These are phyloP conservation scores for Hippoglossus hippoglossus DNA, from an alignment of 2,797 vertebrate species.

Conservation along the genomic window DNA sequence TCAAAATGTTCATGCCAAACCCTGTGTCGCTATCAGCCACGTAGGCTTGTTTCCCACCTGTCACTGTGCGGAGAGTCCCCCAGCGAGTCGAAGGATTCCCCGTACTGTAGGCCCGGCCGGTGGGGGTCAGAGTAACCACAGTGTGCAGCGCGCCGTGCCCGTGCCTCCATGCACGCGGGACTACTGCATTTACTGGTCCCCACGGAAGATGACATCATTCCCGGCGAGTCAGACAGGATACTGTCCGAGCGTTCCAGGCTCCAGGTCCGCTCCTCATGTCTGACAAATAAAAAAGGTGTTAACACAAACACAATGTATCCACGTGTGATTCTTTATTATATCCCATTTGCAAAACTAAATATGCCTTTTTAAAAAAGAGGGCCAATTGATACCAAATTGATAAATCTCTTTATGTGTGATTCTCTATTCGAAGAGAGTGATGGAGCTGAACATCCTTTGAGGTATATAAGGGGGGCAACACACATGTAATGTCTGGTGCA, in stretches of 20 bases:
- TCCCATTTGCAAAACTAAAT: not conserved
- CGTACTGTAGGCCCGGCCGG: slow-evolving; percentile 87
- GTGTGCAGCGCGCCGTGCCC: slow-evolving; percentile 90
- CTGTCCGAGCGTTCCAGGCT: slow-evolving; percentile 96
- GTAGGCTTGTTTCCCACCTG: slow-evolving; percentile 84
- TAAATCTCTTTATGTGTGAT: not conserved
- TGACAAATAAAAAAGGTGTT: slow-evolving; percentile 74
- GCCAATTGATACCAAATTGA: not conserved
- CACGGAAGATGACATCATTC: slow-evolving; percentile 94
- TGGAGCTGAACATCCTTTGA: not conserved
- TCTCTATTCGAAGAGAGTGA: not conserved
- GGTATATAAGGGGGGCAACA: not conserved
- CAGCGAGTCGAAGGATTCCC: slow-evolving; percentile 95
- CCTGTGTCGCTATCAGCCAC: slow-evolving; percentile 25
- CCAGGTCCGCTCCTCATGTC: slow-evolving; percentile 97
- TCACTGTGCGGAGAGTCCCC: slow-evolving; percentile 97
- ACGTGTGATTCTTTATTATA: not conserved
- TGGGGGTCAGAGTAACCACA: slow-evolving; percentile 89
- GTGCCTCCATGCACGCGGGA: slow-evolving; percentile 94
- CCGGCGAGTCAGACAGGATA: slow-evolving; percentile 94
- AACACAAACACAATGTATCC: slow-evolving; percentile 30
- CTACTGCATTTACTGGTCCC: slow-evolving; percentile 99
- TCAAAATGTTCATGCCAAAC: slow-evolving; percentile 54
- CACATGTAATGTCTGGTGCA: not conserved
- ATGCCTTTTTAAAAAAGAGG: not conserved